Evolutionary conservation across 2,113 vertebrate species (phyloP).

Genomic region (Phylloscopus whistleri): DNA sequence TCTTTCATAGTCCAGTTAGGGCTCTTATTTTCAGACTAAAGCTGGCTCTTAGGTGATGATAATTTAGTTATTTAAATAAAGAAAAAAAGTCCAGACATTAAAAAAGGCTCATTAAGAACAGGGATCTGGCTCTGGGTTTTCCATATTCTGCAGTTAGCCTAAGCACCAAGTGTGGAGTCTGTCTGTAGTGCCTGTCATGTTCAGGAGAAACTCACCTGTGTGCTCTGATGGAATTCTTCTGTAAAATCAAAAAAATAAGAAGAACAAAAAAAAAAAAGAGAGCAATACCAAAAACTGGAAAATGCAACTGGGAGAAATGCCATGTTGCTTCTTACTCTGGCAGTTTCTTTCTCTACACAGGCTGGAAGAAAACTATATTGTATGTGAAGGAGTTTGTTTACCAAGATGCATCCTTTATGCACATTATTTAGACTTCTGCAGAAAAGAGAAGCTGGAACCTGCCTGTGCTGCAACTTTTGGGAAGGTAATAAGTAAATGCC

Average conservation of each 20-base stretch:
- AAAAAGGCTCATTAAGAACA: neutral
- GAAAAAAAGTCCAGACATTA: neutral
- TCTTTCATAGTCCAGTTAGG: neutral
- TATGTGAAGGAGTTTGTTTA: constrained; percentile 97
- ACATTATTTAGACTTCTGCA: constrained; percentile 98
- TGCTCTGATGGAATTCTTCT: neutral
- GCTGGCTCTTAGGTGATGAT: neutral
- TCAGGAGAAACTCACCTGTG: neutral
- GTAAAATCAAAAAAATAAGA: neutral
- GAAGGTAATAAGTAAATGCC: constrained; percentile 77
- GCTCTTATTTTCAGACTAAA: neutral
- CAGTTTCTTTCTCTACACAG: constrained; percentile 64
- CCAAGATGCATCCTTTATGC: constrained; percentile 96
- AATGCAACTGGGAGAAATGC: accelerated
- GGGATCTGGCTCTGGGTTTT: neutral
- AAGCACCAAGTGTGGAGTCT: neutral
- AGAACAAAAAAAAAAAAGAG: too few species aligned
- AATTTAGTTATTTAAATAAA: neutral
- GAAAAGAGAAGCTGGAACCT: constrained; percentile 95
- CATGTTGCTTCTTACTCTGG: neutral
- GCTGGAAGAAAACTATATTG: constrained; percentile 98
- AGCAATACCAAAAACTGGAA: neutral
- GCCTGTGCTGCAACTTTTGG: constrained; percentile 99
- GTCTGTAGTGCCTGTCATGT: neutral
- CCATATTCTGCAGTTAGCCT: neutral